Evolutionary conservation across 23 tunicate species (phyloP).

Genomic region (Halocynthia aurantium): DNA sequence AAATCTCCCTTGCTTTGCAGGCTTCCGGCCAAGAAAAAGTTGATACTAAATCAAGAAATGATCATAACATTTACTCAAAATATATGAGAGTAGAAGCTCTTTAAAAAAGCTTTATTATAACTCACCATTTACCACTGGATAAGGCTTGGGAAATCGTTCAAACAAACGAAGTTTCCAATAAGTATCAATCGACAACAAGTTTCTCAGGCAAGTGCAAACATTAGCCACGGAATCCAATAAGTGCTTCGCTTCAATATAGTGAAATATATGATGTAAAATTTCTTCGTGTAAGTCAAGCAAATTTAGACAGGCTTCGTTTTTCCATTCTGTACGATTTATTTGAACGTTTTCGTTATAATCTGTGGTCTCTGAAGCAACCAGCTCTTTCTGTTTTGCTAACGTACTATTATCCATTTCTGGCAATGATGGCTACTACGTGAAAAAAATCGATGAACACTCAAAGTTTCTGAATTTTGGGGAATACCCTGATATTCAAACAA

Average conservation of each 20-base stretch:
- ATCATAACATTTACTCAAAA: background rate
- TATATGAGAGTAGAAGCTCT: background rate
- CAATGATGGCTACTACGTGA: too few species aligned
- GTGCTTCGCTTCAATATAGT: constrained; percentile 16
- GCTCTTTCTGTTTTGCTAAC: too few species aligned
- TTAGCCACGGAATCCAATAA: constrained; percentile 7
- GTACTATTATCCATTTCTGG: too few species aligned
- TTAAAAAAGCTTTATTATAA: background rate
- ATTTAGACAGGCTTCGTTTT: background rate
- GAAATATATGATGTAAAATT: constrained; percentile 14
- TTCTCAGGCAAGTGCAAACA: background rate
- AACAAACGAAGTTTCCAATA: constrained; percentile 20
- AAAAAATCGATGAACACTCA: too few species aligned
- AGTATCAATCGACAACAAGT: constrained; percentile 1
- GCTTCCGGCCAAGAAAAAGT: constrained; percentile 9
- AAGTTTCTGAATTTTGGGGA: too few species aligned
- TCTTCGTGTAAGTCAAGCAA: constrained; percentile 13
- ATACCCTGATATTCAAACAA: too few species aligned
- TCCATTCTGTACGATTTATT: too few species aligned
- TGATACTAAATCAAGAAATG: too few species aligned
- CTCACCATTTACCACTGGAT: constrained; percentile 20
- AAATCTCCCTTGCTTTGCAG: constrained; percentile 2
- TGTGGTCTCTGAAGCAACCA: too few species aligned
- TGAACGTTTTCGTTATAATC: too few species aligned
- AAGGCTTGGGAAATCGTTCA: constrained; percentile 10